Percentiles rank a stretch among this genome's conserved stretches.
Evolutionary conservation across 2,888 invertebrate species (phyloP).

Genomic region (Drosophila mercatorum): DNA sequence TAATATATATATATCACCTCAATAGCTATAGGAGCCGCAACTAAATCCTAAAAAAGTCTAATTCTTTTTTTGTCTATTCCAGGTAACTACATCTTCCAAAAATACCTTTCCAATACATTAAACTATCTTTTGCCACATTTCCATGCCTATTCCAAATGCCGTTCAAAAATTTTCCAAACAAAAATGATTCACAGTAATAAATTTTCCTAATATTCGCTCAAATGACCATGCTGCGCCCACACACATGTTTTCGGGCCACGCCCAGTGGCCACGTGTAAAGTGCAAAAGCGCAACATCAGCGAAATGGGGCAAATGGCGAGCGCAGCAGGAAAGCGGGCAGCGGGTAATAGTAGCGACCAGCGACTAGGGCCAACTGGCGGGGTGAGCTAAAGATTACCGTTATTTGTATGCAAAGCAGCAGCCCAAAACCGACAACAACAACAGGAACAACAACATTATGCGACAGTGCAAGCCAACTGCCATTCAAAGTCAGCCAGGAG

Average conservation of each 20-base stretch:
- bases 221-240: constrained; percentile 28
- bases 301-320: constrained; percentile 46
- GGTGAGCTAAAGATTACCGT: constrained; percentile 59
- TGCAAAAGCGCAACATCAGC: constrained; percentile 70
- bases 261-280: constrained; percentile 59
- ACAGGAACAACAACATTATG: constrained; percentile 49
- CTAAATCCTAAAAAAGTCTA: too few species aligned
- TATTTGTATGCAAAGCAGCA: constrained; percentile 74
- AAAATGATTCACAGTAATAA: constrained; percentile 65
- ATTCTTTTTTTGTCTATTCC: not conserved
- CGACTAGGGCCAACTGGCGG: constrained; percentile 18
- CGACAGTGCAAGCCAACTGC: constrained; percentile 53
- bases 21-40: not conserved
- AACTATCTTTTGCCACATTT: not conserved
- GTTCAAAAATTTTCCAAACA: constrained; percentile 23
- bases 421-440: constrained; percentile 61
- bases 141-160: not conserved
- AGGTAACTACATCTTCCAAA: not conserved
- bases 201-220: constrained; percentile 61
- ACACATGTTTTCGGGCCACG: constrained; percentile 28
- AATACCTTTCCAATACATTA: not conserved
- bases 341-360: not conserved
- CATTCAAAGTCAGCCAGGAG: constrained; percentile 42
- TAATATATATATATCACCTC: not conserved
- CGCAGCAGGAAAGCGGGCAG: constrained; percentile 16